phyloP scores from a whole-genome alignment of 2,797 vertebrate genomes.

The Cynopterus sphinx region DNA sequence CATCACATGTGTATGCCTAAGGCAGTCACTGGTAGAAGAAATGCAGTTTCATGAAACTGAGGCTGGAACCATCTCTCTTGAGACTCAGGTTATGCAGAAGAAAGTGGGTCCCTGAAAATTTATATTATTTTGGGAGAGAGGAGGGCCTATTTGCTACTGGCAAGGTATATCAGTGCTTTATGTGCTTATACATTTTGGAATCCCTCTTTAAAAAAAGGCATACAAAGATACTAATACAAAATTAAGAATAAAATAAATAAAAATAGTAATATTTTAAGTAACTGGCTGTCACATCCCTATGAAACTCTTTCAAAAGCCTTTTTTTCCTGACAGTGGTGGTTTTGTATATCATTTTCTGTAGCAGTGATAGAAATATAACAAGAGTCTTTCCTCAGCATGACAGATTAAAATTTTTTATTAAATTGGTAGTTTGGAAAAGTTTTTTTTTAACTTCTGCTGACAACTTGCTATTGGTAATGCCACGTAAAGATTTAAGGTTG shows the following conservation, averaged over 20 bases:
- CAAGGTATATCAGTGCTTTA: not conserved
- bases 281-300: not conserved
- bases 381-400: not conserved
- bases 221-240: not conserved
- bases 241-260: not conserved
- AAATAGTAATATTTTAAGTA: not conserved
- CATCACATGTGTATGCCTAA: not conserved
- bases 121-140: not conserved
- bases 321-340: not conserved
- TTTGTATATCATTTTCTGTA: not conserved
- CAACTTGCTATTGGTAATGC: not conserved
- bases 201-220: not conserved
- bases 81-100: not conserved
- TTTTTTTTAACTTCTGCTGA: not conserved
- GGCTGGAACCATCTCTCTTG: not conserved
- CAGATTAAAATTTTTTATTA: not conserved
- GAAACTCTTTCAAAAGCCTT: not conserved
- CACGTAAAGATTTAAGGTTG: not conserved
- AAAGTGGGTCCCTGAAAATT: not conserved
- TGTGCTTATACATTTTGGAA: not conserved
- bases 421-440: not conserved
- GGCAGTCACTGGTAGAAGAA: not conserved
- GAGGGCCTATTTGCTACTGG: not conserved
- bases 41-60: not conserved
- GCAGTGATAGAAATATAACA: not conserved